Percentiles rank a stretch among this genome's conserved stretches.
These are phyloP conservation scores for Boulengerochromis microlepis DNA, from an alignment of 2,113 vertebrate genomes.

Conservation along the genomic window DNA sequence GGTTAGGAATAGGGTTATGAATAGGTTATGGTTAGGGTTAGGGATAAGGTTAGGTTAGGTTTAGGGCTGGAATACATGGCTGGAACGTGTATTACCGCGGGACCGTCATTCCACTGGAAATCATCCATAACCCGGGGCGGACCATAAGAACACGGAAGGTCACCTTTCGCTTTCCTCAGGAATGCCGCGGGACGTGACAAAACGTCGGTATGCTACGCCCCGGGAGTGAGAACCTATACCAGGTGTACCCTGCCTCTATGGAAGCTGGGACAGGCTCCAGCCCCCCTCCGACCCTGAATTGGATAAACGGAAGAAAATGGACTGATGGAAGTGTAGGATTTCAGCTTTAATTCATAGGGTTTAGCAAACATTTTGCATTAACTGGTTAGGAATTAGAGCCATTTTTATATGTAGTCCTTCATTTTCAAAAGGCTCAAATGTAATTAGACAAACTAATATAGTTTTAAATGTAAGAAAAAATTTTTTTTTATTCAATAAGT, in stretches of 20 bases:
- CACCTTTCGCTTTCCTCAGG: accelerated
- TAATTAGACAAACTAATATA: neutral
- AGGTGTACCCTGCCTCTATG: neutral
- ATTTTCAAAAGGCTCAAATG: neutral
- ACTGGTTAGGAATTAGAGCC: neutral
- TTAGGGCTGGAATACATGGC: too few species aligned
- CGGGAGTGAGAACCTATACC: neutral
- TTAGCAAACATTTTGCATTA: neutral
- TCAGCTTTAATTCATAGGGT: neutral
- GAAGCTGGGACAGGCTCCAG: neutral
- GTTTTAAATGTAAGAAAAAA: neutral
- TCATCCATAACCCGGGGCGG: too few species aligned
- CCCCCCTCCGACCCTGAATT: neutral
- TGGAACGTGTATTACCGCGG: too few species aligned
- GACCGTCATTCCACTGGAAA: too few species aligned
- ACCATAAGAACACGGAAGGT: too few species aligned
- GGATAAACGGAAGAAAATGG: neutral
- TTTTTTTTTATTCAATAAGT: neutral
- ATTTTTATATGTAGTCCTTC: neutral
- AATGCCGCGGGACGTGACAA: accelerated
- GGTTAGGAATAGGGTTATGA: too few species aligned
- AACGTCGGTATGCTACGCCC: too few species aligned
- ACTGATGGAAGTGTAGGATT: neutral
- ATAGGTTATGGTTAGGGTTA: too few species aligned
- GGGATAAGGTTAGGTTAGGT: too few species aligned